Evolutionary conservation across 92 coral and sea anemone species (phyloP).

Genomic region (Palythoa caribaeorum): DNA sequence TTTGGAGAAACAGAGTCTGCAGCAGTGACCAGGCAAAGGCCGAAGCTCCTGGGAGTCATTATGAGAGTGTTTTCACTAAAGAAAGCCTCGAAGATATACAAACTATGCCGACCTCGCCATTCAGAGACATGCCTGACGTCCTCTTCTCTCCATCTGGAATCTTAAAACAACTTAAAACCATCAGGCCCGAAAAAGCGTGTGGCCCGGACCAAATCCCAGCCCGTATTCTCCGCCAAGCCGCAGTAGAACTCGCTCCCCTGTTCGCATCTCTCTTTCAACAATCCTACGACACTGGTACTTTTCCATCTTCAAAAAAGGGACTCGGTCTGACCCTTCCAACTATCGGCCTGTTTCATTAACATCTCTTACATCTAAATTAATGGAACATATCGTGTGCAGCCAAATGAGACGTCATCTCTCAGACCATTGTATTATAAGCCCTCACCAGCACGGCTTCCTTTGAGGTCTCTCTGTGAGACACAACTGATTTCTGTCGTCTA

Average conservation of each 20-base stretch:
- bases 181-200: background rate
- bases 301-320: background rate
- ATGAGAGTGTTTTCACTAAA: background rate
- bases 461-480: no score
- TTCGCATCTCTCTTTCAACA: slow-evolving; percentile 13
- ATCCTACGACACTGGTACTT: background rate
- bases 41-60: background rate
- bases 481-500: no score
- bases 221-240: background rate
- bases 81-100: background rate
- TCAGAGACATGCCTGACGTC: slow-evolving; percentile 10
- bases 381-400: background rate
- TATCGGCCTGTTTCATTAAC: background rate
- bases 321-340: background rate
- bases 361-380: background rate
- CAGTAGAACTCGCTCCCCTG: background rate
- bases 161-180: background rate
- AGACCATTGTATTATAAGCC: background rate
- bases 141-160: background rate
- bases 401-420: background rate
- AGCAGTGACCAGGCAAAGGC: background rate
- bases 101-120: background rate
- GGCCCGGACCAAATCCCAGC: slow-evolving; percentile 32
- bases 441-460: background rate
- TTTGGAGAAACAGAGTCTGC: slow-evolving; percentile 24